Base-by-base conservation (phyloP, 2,113 vertebrate species). In the Dasypus novemcinctus region DNA sequence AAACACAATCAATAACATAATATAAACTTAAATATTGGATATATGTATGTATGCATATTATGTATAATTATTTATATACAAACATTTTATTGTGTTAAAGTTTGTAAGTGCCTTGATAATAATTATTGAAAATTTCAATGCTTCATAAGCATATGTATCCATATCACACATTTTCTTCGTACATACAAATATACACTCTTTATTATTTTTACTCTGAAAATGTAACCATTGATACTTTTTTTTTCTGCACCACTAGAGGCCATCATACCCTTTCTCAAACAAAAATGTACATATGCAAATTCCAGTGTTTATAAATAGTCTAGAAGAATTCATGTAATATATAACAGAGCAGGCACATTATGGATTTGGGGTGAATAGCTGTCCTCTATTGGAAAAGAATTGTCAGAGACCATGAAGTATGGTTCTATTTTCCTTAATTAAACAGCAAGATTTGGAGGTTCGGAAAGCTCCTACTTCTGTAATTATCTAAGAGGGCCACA, bases 191-290 rank as follows among this genome's bases (percentile, higher is more conserved):
- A 54, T 54, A 54, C 5, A 54, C 13, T 46, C 59, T 90, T 91
- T 81, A 72, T 81, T 81, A 20, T 75, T 90, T 90, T 96, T 95
- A 49, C 68, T 68, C 57, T 38, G 18, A 93, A 93, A 85, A 76
- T 21, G 36, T 33, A 96, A 91, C 29, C 82, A 91, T 61, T 59
- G 43, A 96, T 97, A 59, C 95, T 78, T 52, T 54, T 93, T 93
- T 97, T 95, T 87, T 89, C 91, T 98, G 90, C 95, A 96, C 98
- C 98, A 98, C 98, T 98, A 98, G 98, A 98, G 98, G 98, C 98
- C 98, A 98, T 98, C 97, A 94, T 96, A 98, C 79, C 80, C 98
- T 97, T 98, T 98, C 96, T 97, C 94, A 98, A 98, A 98, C 95
- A 98, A 98, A 94, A 97, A 97, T 93, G 81, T 96, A 80, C 25